Conservation (phyloP, 2,797 vertebrate species). For the Syngnathus acus region DNA sequence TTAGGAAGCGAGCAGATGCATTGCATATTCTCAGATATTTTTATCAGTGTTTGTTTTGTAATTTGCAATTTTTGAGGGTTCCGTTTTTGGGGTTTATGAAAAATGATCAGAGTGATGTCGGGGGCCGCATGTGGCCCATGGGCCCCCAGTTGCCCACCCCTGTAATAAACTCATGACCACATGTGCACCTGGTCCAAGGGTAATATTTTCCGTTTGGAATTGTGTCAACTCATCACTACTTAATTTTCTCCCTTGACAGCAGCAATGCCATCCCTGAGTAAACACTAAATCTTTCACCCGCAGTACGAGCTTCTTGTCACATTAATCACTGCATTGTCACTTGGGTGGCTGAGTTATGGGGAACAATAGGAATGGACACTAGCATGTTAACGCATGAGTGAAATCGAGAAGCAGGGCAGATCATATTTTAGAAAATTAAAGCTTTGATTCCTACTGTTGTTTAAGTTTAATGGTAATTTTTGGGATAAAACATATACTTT, state of each 20-base stretch:
- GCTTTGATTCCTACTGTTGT: neutral
- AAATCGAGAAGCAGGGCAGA: neutral
- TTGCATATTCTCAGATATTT: no score
- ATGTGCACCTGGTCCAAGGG: constrained; percentile 20
- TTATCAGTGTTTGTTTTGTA: no score
- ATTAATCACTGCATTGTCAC: constrained; percentile 42
- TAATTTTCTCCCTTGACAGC: constrained; percentile 52
- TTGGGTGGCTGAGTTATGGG: constrained; percentile 1
- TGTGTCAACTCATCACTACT: constrained; percentile 42
- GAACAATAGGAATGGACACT: no score
- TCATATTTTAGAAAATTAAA: neutral
- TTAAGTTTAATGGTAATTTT: neutral
- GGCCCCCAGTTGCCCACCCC: no score
- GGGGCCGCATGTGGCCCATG: no score
- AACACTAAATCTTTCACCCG: constrained; percentile 58
- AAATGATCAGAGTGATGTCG: no score
- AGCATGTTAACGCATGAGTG: no score
- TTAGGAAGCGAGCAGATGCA: no score
- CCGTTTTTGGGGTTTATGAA: no score
- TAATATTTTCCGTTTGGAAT: constrained; percentile 53
- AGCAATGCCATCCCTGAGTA: constrained; percentile 48
- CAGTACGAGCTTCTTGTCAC: constrained; percentile 23
- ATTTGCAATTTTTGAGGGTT: no score
- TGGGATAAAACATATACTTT: no score
- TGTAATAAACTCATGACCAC: constrained; percentile 36